A percentile compares a stretch with the other conserved stretches of the same genome.
phyloP scores from a whole-genome alignment of 2,113 vertebrate genomes.

The Dolichotis patagonum region DNA sequence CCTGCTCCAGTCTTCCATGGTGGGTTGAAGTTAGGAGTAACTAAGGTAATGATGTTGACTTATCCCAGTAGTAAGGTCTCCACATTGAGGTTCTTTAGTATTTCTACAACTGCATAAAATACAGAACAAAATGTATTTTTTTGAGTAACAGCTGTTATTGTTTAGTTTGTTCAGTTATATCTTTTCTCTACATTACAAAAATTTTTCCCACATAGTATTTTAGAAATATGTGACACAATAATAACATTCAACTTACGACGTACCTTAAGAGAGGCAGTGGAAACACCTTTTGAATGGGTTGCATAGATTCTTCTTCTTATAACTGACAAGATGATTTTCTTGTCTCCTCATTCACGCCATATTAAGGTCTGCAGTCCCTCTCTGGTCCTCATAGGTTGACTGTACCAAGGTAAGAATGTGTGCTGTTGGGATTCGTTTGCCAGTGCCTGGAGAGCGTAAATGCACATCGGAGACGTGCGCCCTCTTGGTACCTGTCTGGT shows the following conservation, averaged over 20 bases:
- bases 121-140: neutral
- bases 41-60: neutral
- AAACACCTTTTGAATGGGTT: neutral
- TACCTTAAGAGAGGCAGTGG: neutral
- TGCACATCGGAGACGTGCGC: accelerated
- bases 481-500: accelerated
- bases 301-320: no score
- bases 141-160: neutral
- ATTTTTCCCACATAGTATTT: neutral
- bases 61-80: neutral
- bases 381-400: neutral
- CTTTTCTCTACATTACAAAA: neutral
- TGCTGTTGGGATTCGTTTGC: accelerated
- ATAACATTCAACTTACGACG: accelerated
- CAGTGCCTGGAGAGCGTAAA: accelerated
- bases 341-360: neutral
- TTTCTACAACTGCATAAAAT: neutral
- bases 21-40: neutral
- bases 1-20: neutral
- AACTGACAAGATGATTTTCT: no score
- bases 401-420: neutral
- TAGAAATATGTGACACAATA: neutral
- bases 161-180: neutral
- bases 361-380: accelerated
- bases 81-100: neutral